Percentiles rank a stretch among this genome's conserved stretches.
These are phyloP conservation scores for Bellardia bayeri DNA, from an alignment of 2,888 invertebrate species.

Conservation along the genomic window DNA sequence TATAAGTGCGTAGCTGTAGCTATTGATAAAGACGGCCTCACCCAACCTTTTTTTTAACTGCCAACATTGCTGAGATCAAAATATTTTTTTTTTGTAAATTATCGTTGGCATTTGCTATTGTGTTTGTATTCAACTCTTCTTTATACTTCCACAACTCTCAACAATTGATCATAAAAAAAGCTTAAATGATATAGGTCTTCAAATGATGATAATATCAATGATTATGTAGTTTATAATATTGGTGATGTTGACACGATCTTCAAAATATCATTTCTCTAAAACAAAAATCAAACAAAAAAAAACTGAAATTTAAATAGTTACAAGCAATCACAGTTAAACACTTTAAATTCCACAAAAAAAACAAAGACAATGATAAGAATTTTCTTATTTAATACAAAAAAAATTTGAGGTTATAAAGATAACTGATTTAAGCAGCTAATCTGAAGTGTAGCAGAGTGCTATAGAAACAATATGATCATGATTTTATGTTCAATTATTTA, in stretches of 20 bases:
- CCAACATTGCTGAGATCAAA: neutral
- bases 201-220: slow-evolving; percentile 70
- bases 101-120: slow-evolving; percentile 31
- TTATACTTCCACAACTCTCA: neutral
- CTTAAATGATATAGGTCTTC: slow-evolving; percentile 66
- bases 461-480: slow-evolving; percentile 3
- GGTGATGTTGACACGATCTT: slow-evolving; percentile 72
- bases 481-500: slow-evolving; percentile 40
- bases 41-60: neutral
- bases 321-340: neutral
- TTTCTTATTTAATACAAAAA: neutral
- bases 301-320: neutral
- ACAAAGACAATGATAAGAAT: neutral
- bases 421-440: slow-evolving; percentile 51
- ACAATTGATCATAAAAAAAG: slow-evolving; percentile 59
- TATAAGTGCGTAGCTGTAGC: too few species aligned
- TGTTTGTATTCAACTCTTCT: neutral
- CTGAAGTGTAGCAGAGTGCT: slow-evolving; percentile 10
- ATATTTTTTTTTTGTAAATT: slow-evolving; percentile 36
- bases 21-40: too few species aligned
- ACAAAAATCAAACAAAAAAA: neutral
- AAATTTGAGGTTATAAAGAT: slow-evolving; percentile 18
- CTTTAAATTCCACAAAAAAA: slow-evolving; percentile 21
- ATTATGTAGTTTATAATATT: slow-evolving; percentile 59
- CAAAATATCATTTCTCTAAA: slow-evolving; percentile 45